Evolutionary conservation across 2,797 vertebrate genomes (phyloP), one percentile per base, ranked within the genome.

Genomic region (Mycteria americana): DNA sequence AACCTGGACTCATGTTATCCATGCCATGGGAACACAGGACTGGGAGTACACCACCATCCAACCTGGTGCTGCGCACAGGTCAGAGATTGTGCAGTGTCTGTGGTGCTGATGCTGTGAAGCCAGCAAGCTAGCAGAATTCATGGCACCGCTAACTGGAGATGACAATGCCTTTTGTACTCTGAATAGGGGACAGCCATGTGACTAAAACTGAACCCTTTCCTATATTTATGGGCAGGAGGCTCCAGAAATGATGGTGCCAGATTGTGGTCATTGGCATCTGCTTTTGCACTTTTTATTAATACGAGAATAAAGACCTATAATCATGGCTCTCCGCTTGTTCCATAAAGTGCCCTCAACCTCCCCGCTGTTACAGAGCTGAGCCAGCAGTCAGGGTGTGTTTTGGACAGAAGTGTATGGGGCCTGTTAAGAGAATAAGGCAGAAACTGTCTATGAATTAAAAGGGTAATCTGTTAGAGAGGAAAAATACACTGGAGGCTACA

Each of bases 1-100:
- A 94, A 46, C 43, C 91, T 81, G 63, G 46, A 13, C 59, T 77
- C 10, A 1, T 2, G 33, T 75, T 96, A 92, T 79, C 93, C 93
- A n/a, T 93, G 87, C 91, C 70, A 62, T 85, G 70, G 92, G 85
- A 96, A 77, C 92, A 64, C 18, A 13, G 67, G 81, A 27, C 85
- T 70, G 80, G 92, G 89, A 83, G 48, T 41, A n/a, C 19, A 51
- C 14, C 80, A 18, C 56, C 69, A 24, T 60, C 68, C 37, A 62
- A 8, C 24, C 35, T 15, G 3, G 30, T 63, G 73, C n/a, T 51
- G 77, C 2, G 0, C 28, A 9, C 30, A 28, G 57, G 31, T 50
- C 35, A 11, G 67, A 31, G 69, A 5, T 31, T 0, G 0, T 6
- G 43, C 7, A 4, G 1, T 15, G 21, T n/a, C 85, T 77, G 73